Conservation (phyloP, 2,888 invertebrate species). For the Trypoxylon attenuatum region DNA sequence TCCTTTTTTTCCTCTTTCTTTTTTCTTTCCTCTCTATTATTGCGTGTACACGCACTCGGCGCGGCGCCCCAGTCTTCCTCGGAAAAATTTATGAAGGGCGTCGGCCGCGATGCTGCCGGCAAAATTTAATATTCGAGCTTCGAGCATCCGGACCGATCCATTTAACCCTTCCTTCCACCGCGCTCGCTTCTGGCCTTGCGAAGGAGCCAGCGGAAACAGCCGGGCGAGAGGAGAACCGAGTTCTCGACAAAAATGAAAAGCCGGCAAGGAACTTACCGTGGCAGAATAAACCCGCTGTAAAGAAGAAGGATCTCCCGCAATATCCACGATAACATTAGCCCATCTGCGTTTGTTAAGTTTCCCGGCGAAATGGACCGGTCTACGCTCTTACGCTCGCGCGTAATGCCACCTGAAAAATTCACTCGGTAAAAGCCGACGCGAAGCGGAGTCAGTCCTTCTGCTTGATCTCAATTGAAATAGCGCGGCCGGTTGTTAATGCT, state of each 20-base stretch:
- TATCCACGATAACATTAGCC: constrained; percentile 9
- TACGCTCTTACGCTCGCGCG: too few relatives aligned
- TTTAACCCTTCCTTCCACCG: constrained; percentile 27
- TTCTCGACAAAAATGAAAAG: not conserved
- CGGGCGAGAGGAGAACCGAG: not conserved
- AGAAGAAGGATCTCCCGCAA: constrained; percentile 19
- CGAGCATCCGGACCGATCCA: constrained; percentile 27
- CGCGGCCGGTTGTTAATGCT: too few relatives aligned
- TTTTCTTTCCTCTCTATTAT: too few relatives aligned
- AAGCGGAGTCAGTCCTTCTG: too few relatives aligned
- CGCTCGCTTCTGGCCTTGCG: too few relatives aligned
- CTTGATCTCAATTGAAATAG: too few relatives aligned
- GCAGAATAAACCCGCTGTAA: not conserved
- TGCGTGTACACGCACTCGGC: not conserved
- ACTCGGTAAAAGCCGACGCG: too few relatives aligned
- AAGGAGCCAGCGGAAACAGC: too few relatives aligned
- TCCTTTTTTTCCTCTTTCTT: too few relatives aligned
- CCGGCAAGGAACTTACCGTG: not conserved
- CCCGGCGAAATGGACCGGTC: too few relatives aligned
- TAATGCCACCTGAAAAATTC: too few relatives aligned
- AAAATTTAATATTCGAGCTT: constrained; percentile 33
- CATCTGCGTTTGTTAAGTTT: not conserved
- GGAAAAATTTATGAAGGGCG: constrained; percentile 26
- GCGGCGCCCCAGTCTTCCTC: constrained; percentile 4
- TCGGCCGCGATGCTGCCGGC: constrained; percentile 14